These are phyloP conservation scores for Danaus plexippus DNA, from an alignment of 1,140 invertebrate species.

Conservation along the genomic window DNA sequence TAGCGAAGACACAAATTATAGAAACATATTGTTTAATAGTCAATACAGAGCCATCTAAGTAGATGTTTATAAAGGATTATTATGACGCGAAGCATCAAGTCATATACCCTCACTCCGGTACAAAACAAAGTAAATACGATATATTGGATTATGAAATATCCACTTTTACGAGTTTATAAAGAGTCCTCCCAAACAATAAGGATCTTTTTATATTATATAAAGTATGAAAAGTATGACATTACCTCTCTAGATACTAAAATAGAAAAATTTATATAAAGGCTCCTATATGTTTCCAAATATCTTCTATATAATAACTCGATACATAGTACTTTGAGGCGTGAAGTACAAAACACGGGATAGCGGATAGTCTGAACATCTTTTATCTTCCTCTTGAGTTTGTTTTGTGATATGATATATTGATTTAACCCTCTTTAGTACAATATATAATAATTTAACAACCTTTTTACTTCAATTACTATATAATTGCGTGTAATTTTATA, in stretches of 20 bases:
- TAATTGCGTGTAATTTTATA: conserved; percentile 18
- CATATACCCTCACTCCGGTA: conserved; percentile 50
- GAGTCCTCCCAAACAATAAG: conserved; percentile 46
- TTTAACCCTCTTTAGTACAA: conserved; percentile 19
- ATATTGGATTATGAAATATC: conserved; percentile 49
- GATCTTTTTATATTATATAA: conserved; percentile 57
- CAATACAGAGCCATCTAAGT: conserved; percentile 62
- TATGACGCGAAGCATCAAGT: conserved; percentile 34
- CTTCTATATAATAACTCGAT: conserved; percentile 19
- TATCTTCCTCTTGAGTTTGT: conserved; percentile 15
- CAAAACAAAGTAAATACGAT: conserved; percentile 55
- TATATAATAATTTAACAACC: conserved; percentile 20
- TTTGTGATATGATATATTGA: conserved; percentile 14
- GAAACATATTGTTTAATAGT: conserved; percentile 68
- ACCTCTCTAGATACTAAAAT: conserved; percentile 60
- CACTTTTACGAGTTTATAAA: conserved; percentile 48
- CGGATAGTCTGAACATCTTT: conserved; percentile 17
- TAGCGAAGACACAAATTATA: conserved; percentile 59
- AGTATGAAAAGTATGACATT: conserved; percentile 51
- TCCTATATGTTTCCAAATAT: conserved; percentile 27
- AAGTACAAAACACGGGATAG: conserved; percentile 17
- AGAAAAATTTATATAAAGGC: conserved; percentile 61
- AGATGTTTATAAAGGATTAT: conserved; percentile 45
- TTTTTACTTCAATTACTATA: conserved; percentile 21
- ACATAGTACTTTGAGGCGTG: conserved; percentile 22